phyloP scores from a whole-genome alignment of 2,888 invertebrate species.

The Meiosimyza decipiens region DNA sequence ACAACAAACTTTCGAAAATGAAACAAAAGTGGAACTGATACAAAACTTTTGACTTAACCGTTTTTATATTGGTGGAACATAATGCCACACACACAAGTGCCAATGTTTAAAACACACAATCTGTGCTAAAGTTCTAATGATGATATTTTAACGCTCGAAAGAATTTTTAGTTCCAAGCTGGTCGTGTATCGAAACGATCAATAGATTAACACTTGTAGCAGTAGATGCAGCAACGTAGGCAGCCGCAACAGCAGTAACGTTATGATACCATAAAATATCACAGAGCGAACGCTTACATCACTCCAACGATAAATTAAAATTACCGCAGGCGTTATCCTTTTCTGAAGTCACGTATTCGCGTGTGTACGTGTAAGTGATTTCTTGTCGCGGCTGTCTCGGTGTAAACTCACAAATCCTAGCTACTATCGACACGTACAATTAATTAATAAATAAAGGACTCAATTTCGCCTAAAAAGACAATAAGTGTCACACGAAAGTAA shows the following conservation, averaged over 20 bases:
- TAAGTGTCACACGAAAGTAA: too few relatives aligned
- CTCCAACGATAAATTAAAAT: background rate
- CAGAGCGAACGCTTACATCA: background rate
- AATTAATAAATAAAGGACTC: too few relatives aligned
- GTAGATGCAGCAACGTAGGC: background rate
- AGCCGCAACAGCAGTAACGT: too few relatives aligned
- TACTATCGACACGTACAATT: too few relatives aligned
- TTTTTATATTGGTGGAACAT: background rate
- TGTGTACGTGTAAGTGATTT: too few relatives aligned
- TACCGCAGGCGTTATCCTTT: background rate
- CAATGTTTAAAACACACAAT: background rate
- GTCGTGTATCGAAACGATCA: background rate
- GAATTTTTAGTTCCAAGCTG: constrained; percentile 14
- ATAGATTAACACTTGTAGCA: background rate
- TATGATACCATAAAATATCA: too few relatives aligned
- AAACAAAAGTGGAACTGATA: constrained; percentile 22
- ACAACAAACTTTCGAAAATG: constrained; percentile 21
- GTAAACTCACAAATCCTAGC: too few relatives aligned
- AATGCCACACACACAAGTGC: background rate
- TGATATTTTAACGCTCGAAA: background rate
- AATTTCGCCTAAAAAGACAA: too few relatives aligned
- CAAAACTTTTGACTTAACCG: background rate
- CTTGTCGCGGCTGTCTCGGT: too few relatives aligned
- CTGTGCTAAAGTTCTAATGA: constrained; percentile 9
- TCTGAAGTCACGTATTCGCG: background rate